Evolutionary conservation across 2,797 vertebrate species (phyloP).

Genomic region (Geotria australis): DNA sequence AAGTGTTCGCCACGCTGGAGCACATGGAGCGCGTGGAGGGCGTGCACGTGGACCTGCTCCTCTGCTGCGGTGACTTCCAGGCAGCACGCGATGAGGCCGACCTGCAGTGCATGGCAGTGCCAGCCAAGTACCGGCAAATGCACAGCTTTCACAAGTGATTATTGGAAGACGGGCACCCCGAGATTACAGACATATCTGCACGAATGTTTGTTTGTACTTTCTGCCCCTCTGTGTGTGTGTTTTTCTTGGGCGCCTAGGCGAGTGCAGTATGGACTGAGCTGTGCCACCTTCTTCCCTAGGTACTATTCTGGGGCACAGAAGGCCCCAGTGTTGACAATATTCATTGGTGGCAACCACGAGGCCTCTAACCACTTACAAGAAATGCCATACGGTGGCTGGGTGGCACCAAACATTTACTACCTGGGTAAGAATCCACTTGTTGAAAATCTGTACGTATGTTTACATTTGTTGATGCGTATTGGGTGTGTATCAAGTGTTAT

Average conservation of each 20-base stretch:
- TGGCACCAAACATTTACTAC: slow-evolving; percentile 89
- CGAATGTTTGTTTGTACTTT: no score
- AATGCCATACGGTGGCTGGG: slow-evolving; percentile 80
- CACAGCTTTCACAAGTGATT: slow-evolving; percentile 76
- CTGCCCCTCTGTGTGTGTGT: no score
- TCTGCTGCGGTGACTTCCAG: slow-evolving; percentile 92
- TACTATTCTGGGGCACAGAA: slow-evolving; percentile 89
- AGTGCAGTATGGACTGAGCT: no score
- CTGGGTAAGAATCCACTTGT: slow-evolving; percentile 21
- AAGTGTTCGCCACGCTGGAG: slow-evolving; percentile 65
- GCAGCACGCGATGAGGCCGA: slow-evolving; percentile 77
- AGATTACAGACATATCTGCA: no score
- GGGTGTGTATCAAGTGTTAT: no score
- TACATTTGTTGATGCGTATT: no score
- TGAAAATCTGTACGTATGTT: no score
- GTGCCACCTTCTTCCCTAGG: slow-evolving; percentile 9
- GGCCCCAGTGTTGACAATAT: slow-evolving; percentile 69
- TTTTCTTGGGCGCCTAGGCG: no score
- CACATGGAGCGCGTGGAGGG: neutral
- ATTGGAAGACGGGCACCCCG: no score
- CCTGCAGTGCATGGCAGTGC: slow-evolving; percentile 75
- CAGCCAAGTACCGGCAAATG: slow-evolving; percentile 60
- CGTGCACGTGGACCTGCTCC: slow-evolving; percentile 30
- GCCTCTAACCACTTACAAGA: slow-evolving; percentile 89
- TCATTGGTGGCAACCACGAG: slow-evolving; percentile 89